Conservation (phyloP, 2,797 vertebrate species). For the Liparis tanakae region DNA sequence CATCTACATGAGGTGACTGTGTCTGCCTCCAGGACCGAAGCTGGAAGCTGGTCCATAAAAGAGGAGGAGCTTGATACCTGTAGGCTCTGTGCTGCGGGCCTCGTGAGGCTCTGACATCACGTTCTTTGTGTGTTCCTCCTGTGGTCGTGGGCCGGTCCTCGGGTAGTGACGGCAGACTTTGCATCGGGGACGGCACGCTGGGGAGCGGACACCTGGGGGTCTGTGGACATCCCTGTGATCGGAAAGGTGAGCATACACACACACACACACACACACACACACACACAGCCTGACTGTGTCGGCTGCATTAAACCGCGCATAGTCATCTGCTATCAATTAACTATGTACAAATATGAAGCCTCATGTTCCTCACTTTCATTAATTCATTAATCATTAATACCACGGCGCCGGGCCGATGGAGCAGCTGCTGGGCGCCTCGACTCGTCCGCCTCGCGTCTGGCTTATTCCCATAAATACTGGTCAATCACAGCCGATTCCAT, state of each 20-base stretch:
- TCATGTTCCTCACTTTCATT: neutral
- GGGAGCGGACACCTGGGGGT: conserved; percentile 89
- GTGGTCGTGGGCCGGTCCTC: conserved; percentile 73
- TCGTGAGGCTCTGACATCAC: neutral
- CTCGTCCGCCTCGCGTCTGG: neutral
- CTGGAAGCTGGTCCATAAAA: no score
- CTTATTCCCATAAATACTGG: neutral
- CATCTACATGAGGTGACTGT: no score
- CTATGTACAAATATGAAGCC: conserved; percentile 1
- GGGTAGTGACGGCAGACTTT: conserved; percentile 90
- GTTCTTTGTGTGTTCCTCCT: neutral
- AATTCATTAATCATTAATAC: neutral
- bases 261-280: neutral
- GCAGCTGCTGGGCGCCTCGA: neutral
- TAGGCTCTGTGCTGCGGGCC: neutral
- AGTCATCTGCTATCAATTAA: conserved; percentile 6
- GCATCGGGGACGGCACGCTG: conserved; percentile 84
- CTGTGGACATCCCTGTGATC: conserved; percentile 89
- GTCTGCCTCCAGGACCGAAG: no score
- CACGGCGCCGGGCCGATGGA: neutral
- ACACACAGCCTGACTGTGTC: neutral
- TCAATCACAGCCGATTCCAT: conserved; percentile 1
- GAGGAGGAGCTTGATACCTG: no score
- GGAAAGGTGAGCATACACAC: conserved; percentile 79
- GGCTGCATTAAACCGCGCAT: conserved; percentile 1